Base-by-base conservation (phyloP, 30 jellyfish, hydroid and myxozoan genomes). In the Hydra vulgaris region DNA sequence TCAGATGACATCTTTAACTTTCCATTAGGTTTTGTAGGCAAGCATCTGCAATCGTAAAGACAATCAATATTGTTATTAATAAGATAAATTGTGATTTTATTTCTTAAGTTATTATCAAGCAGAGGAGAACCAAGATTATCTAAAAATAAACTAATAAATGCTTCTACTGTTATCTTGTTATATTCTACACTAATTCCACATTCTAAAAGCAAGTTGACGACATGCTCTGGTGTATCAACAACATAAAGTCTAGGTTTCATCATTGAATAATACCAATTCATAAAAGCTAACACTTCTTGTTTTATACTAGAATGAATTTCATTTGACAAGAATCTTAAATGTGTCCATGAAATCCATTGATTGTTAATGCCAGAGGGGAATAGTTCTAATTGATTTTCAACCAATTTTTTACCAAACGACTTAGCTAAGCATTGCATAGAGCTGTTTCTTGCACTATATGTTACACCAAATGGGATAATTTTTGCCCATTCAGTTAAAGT, bases 1-100 rank as follows among this genome's bases (percentile, higher is more conserved):
- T 78, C 85, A 8, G 66, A 55, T 0, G 85, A 23, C 24, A 54
- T 0, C 25, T 61, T 54, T 24, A 78, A 18, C 21, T 27, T 53
- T 15, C 85, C 85, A 20, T 78, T 78, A 18, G 85, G 81, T 61
- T 61, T 54, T 0, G 85, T 78, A 19, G 85, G 85, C 54, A 78
- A 22, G n/a, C 78, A 78, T 17, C 15, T 4, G 4, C 12, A 61
- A 54, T 66, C 27, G 1, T 80, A 18, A 15, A 78, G 26, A 19
- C 5, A 68, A 53, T 23, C 27, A 53, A 16, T 52, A 54, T 53
- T 53, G 26, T 19, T 54, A 15, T 78, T 77, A 17, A 17, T 24
- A 23, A 78, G 67, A 22, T 8, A 12, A 12, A 15, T 24, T 27
- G 83, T 18, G 16, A 53, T 78, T 23, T 69, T 69, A 53, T n/a